Conservation (phyloP, 2,888 invertebrate species). For the Lutraria lutraria region DNA sequence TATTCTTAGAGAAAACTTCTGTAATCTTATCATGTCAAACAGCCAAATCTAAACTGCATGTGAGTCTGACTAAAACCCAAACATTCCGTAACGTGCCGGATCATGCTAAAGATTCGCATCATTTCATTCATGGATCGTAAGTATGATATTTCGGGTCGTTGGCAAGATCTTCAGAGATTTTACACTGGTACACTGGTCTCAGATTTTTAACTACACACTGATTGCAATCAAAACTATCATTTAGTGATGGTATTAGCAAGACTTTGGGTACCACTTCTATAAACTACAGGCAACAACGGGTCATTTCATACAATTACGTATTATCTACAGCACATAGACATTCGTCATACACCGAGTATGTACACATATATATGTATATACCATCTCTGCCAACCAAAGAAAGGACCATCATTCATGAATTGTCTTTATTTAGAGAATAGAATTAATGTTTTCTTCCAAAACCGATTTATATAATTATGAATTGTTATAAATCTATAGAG, state of each 20-base stretch:
- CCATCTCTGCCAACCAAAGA: neutral
- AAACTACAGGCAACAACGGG: neutral
- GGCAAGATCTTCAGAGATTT: neutral
- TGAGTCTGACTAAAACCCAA: slow-evolving; percentile 1
- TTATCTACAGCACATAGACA: neutral
- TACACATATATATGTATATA: too few species aligned
- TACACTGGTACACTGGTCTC: neutral
- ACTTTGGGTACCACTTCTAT: neutral
- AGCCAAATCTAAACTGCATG: neutral
- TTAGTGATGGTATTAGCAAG: slow-evolving; percentile 3
- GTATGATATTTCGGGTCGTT: neutral
- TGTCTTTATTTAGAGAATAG: neutral
- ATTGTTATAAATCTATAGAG: too few species aligned
- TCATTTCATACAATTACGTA: neutral
- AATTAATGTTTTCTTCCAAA: neutral
- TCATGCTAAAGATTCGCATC: slow-evolving; percentile 9
- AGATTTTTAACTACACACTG: neutral
- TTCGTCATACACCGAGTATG: neutral
- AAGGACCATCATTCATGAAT: neutral
- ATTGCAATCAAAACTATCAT: slow-evolving; percentile 19
- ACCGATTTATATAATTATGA: neutral
- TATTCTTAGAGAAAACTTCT: slow-evolving; percentile 32
- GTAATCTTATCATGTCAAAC: slow-evolving; percentile 52
- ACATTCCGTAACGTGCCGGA: slow-evolving; percentile 15
- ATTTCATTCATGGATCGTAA: neutral